Evolutionary conservation across 2,888 invertebrate genomes (phyloP), one percentile per base, ranked within the genome.

Genomic region (Dolichomitus sp.): DNA sequence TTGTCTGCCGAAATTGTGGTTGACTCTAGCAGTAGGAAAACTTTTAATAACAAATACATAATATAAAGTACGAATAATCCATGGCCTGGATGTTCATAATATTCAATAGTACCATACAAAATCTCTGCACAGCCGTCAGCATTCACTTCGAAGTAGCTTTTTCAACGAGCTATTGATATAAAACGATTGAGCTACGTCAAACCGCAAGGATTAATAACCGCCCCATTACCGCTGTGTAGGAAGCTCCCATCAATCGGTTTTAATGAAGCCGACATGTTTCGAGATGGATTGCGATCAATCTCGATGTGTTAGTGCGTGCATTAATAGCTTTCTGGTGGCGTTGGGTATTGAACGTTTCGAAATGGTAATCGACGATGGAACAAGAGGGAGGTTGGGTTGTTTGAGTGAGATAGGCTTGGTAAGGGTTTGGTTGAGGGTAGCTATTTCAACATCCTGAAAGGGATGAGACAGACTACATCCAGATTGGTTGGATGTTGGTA

Each of bases 261-360:
- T 80, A 76, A 80, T 76, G 83, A 79, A 79, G 76, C 80, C 70
- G 68, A 72, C 70, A 61, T 83, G 79, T 68, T 73, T 80, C 61
- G 48, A 66, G 83, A 83, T 83, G 54, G 57, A 83, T 80, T 69
- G 68, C 68, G 68, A 83, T 68, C 63, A 68, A 69, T 66, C 73
- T 83, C 73, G 83, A 80, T 42, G 76, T 17, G 66, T 77, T 45
- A 76, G 63, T 54, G 37, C 54, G 27, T 54, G 73, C 40, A 59
- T 75, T 77, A 77, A 80, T 80, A 50, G 80, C 72, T 80, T 72
- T 77, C 52, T 42, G 76, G 42, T 78, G 83, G 52, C 68, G 69
- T 76, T 65, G 59, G 14, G 37, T 27, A 76, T 72, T 33, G 72
- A 78, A 48, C 57, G 70, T 45, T 72, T 76, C 76, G 72, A 83